Conservation (phyloP, 2,113 vertebrate species). For the Scopus umbretta region DNA sequence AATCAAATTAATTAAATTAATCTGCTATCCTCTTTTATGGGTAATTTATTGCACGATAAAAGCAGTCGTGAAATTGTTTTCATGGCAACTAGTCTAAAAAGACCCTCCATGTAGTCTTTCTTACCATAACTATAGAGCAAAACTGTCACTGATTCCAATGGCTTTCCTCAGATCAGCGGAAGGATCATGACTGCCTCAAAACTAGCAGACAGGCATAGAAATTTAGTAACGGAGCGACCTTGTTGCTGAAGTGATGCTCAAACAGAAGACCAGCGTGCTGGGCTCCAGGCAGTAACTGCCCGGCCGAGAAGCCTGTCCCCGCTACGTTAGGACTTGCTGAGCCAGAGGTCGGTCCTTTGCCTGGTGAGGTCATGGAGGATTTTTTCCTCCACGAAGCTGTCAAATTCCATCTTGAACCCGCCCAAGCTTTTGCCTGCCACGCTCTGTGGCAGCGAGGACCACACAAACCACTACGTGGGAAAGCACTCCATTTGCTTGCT, state of each 20-base stretch:
- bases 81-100: background rate
- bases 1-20: conserved; percentile 20
- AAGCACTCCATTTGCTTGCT: background rate
- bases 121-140: background rate
- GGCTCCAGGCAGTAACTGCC: background rate
- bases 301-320: no score
- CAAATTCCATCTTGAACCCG: background rate
- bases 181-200: background rate
- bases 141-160: background rate
- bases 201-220: accelerated
- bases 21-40: background rate
- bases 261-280: accelerated
- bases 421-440: background rate
- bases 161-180: background rate
- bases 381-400: background rate
- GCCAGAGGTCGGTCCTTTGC: background rate
- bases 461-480: accelerated
- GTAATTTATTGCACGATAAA: background rate
- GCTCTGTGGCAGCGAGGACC: accelerated
- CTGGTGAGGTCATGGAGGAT: accelerated
- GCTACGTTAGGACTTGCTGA: background rate
- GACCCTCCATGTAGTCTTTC: background rate
- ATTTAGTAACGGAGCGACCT: background rate
- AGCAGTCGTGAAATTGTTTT: background rate
- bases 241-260: background rate